Percentiles rank a stretch among this genome's conserved stretches.
Evolutionary conservation across 1,140 invertebrate species (phyloP).

Genomic region (Hypothenemus hampei): DNA sequence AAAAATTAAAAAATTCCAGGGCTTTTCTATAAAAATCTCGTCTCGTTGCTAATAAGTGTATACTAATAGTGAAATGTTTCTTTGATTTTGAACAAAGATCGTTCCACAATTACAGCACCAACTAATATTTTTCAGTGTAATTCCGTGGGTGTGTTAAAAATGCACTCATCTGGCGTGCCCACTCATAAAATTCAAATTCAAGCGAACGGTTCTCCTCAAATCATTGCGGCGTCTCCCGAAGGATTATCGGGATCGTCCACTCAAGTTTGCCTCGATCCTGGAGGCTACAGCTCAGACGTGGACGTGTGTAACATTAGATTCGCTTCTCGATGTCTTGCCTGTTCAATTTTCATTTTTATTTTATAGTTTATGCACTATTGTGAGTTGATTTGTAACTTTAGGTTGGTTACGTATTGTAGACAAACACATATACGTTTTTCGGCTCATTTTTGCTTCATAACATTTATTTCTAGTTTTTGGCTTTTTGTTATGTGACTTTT

Average conservation of each 20-base stretch:
- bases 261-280: constrained; percentile 69
- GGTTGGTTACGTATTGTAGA: too few species aligned
- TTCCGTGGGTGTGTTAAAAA: constrained; percentile 62
- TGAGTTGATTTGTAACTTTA: too few species aligned
- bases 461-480: too few species aligned
- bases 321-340: constrained; percentile 18
- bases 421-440: too few species aligned
- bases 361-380: neutral
- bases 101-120: neutral
- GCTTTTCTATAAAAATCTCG: too few species aligned
- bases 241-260: constrained; percentile 57
- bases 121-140: constrained; percentile 29
- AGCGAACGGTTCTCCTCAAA: constrained; percentile 49
- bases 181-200: constrained; percentile 51
- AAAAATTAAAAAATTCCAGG: too few species aligned
- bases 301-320: constrained; percentile 54
- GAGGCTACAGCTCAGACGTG: constrained; percentile 55
- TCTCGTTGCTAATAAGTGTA: too few species aligned
- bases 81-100: neutral
- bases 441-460: too few species aligned
- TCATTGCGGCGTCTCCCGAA: constrained; percentile 54
- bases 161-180: constrained; percentile 52
- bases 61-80: too few species aligned
- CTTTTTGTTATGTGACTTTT: too few species aligned
- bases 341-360: constrained; percentile 17